Evolutionary conservation across 2,113 vertebrate genomes (phyloP), one percentile per base, ranked within the genome.

Genomic region (Passerina amoena): DNA sequence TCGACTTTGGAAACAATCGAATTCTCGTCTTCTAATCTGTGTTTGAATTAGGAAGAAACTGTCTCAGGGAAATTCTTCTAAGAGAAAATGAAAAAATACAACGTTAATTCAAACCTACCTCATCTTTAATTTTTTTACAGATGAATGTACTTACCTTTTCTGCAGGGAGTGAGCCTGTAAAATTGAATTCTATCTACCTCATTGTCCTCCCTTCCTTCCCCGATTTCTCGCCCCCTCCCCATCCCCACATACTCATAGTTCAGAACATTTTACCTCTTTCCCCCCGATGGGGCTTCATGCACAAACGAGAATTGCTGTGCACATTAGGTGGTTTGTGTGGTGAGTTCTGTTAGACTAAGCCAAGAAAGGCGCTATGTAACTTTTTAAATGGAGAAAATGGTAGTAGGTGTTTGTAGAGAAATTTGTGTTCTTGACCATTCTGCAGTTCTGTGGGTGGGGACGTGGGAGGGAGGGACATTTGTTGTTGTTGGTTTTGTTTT

Each of bases 1-100:
- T 99, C 70, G 99, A 99, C 98, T 99, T 99, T 16, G 99, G 99
- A 98, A 99, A 99, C 98, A 99, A 99, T 98, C 99, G 99, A 86
- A 99, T 99, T 97, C 98, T 99, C 95, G 97, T 99, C 97, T 99
- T 99, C 98, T 99, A 94, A 96, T 97, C 81, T 82, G 86, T 92
- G 95, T 97, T 90, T 96, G 96, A 97, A 95, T 95, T 94, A 94
- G 95, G 97, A 98, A 97, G 96, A 98, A 98, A 96, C 98, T 96
- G 96, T 99, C 99, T 99, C 99, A 99, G 99, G 99, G 99, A 99
- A 99, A 98, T 99, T 98, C 98, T 98, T 98, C 98, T 87, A 98
- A 97, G 97, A 98, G 96, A 98, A 98, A 97, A 96, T 91, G 95
- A 97, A 96, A 96, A 97, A 98, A 97, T 98, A 98, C 98, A 98